Percentiles rank a stretch among this genome's conserved stretches.
These are phyloP conservation scores for Parauchenoglanis punctatus DNA, from an alignment of 2,797 vertebrate genomes.

Conservation along the genomic window DNA sequence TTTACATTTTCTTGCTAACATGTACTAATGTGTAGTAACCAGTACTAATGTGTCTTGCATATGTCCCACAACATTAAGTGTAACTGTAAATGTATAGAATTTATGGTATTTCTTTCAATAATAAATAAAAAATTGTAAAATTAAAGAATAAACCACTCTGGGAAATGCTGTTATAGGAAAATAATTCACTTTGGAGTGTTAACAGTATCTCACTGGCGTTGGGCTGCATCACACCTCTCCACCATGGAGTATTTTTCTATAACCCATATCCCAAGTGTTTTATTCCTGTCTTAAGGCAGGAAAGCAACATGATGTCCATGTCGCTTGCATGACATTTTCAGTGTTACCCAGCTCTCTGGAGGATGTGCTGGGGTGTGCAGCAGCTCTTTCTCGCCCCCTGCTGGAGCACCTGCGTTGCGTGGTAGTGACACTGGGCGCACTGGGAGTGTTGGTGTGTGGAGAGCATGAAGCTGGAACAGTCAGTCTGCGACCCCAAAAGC, in stretches of 20 bases:
- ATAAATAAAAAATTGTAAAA: neutral
- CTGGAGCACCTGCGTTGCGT: conserved; percentile 83
- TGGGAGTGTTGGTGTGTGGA: conserved; percentile 84
- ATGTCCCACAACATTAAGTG: neutral
- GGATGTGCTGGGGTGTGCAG: conserved; percentile 72
- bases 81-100: neutral
- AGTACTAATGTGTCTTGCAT: neutral
- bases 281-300: neutral
- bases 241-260: neutral
- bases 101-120: neutral
- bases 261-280: neutral
- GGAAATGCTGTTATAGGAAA: neutral
- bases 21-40: too few relatives aligned
- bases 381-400: conserved; percentile 81
- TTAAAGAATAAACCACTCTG: neutral
- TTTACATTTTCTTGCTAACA: neutral
- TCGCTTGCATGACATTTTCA: conserved; percentile 55
- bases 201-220: neutral
- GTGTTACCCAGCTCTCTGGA: conserved; percentile 74
- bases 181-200: neutral
- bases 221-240: neutral
- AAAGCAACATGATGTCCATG: neutral
- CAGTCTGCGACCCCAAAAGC: conserved; percentile 68
- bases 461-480: conserved; percentile 72
- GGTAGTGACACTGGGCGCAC: conserved; percentile 82